phyloP scores from a whole-genome alignment of 2,113 vertebrate genomes.

The Bucco capensis region DNA sequence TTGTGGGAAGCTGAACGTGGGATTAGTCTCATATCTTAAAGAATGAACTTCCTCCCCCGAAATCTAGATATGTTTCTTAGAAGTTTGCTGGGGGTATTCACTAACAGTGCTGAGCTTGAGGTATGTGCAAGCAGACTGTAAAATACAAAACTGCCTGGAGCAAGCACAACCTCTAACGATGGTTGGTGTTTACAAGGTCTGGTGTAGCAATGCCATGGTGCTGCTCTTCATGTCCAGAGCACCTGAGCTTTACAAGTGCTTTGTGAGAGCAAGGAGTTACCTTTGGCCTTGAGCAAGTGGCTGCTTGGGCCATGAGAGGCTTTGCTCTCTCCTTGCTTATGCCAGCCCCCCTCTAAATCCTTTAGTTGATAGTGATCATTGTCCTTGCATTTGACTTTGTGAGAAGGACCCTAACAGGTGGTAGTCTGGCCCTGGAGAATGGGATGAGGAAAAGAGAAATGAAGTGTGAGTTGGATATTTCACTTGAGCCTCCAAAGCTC shows the following conservation, averaged over 20 bases:
- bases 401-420: background rate
- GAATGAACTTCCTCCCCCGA: background rate
- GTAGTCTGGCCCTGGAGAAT: background rate
- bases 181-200: background rate
- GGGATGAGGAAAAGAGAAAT: background rate
- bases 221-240: rapidly evolving
- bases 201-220: rapidly evolving
- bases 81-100: background rate
- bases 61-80: background rate
- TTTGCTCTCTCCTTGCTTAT: background rate
- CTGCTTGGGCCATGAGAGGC: background rate
- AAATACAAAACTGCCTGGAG: background rate
- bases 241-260: background rate
- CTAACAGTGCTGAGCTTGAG: background rate
- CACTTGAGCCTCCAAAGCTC: background rate
- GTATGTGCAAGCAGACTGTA: background rate
- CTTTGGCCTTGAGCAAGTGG: background rate
- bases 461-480: background rate
- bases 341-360: background rate
- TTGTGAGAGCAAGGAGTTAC: rapidly evolving
- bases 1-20: background rate
- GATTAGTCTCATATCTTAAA: background rate
- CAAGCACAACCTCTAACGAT: background rate
- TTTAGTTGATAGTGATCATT: rapidly evolving
- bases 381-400: background rate